Evolutionary conservation across 2,113 vertebrate genomes (phyloP).

Genomic region (Fulmarus glacialis): DNA sequence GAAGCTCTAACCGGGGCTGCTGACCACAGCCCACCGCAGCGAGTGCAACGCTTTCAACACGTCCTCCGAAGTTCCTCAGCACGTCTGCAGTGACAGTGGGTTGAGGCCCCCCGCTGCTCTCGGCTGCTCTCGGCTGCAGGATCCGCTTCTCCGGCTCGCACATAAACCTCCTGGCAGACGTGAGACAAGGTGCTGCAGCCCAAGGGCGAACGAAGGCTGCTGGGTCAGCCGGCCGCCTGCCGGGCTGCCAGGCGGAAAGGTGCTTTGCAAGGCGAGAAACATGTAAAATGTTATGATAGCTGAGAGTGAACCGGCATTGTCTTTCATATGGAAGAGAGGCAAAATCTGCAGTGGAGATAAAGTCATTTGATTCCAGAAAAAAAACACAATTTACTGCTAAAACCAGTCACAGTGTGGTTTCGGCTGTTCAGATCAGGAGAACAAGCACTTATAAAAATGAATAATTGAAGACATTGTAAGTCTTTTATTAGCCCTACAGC

Average conservation of each 20-base stretch:
- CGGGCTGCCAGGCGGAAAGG: rapidly evolving
- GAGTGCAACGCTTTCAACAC: neutral
- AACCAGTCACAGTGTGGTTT: neutral
- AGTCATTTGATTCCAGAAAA: neutral
- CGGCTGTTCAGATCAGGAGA: neutral
- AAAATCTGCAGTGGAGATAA: neutral
- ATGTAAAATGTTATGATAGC: neutral
- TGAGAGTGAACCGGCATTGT: neutral
- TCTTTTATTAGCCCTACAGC: neutral
- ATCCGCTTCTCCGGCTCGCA: rapidly evolving
- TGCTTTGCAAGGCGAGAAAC: neutral
- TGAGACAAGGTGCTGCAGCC: neutral
- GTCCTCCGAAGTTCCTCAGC: neutral
- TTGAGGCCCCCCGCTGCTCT: neutral
- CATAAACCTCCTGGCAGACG: neutral
- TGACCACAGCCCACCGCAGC: neutral
- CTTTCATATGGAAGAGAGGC: neutral
- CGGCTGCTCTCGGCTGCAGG: neutral
- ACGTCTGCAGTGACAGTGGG: rapidly evolving
- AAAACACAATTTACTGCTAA: neutral
- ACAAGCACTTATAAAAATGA: neutral
- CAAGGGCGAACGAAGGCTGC: neutral
- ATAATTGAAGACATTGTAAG: neutral
- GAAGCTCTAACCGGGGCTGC: neutral
- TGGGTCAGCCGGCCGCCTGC: rapidly evolving